Conservation (phyloP, 2,113 vertebrate genomes). For the Xerus inauris region DNA sequence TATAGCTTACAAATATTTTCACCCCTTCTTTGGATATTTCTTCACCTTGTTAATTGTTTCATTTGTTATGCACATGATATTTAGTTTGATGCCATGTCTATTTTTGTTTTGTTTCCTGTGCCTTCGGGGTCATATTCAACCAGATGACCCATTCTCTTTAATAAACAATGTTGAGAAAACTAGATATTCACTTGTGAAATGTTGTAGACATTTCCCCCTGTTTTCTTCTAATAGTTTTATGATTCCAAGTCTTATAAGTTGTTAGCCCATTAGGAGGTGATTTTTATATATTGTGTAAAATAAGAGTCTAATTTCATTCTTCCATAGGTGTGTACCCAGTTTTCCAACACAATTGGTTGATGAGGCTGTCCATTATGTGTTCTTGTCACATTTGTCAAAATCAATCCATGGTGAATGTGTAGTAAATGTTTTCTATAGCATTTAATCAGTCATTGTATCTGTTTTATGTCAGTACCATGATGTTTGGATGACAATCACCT, state of each 20-base stretch:
- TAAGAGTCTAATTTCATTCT: background rate
- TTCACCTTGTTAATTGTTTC: background rate
- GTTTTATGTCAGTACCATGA: background rate
- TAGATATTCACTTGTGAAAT: background rate
- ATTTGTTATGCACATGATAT: background rate
- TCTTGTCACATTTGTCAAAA: background rate
- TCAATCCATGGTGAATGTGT: background rate
- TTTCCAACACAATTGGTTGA: background rate
- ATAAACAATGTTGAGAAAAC: no score
- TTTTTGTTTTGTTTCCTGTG: background rate
- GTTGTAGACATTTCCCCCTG: background rate
- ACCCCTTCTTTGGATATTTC: background rate
- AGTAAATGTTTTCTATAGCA: no score
- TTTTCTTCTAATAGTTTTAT: background rate
- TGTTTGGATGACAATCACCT: background rate
- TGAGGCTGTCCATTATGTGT: background rate
- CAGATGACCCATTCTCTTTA: no score
- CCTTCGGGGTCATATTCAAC: background rate
- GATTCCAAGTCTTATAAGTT: background rate
- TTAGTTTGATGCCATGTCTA: background rate
- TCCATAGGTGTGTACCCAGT: background rate
- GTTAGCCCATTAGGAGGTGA: background rate
- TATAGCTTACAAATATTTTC: background rate
- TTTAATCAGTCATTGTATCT: background rate
- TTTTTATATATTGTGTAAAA: background rate